These are phyloP conservation scores for Venustoraphidia nigricollis DNA, from an alignment of 2,888 invertebrate genomes.

Conservation along the genomic window DNA sequence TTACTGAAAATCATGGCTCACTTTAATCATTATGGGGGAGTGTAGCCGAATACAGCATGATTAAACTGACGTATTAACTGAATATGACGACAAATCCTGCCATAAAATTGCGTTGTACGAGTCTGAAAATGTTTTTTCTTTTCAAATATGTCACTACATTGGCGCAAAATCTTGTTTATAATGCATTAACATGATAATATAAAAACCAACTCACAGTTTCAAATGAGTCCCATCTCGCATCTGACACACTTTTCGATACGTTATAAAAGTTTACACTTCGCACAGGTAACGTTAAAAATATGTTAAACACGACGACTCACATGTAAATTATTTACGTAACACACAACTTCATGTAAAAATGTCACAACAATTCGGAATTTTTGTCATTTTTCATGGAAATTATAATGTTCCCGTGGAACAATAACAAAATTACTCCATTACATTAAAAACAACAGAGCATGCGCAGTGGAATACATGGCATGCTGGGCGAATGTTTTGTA, in stretches of 20 bases:
- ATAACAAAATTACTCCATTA: constrained; percentile 7
- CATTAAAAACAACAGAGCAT: constrained; percentile 2
- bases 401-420: constrained; percentile 5
- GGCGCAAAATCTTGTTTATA: too few relatives aligned
- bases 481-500: background rate
- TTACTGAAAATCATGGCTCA: too few relatives aligned
- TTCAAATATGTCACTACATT: too few relatives aligned
- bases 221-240: constrained; percentile 7
- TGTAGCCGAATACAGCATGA: too few relatives aligned
- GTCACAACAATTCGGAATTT: constrained; percentile 3
- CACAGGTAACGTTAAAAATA: constrained; percentile 3
- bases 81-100: too few relatives aligned
- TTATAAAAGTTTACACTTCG: background rate
- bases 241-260: constrained; percentile 6
- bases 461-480: background rate
- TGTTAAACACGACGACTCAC: constrained; percentile 1
- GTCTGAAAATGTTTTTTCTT: too few relatives aligned
- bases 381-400: constrained; percentile 6
- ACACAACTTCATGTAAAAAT: constrained; percentile 1
- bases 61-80: too few relatives aligned
- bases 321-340: background rate
- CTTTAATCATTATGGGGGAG: too few relatives aligned
- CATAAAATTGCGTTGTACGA: too few relatives aligned
- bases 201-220: constrained; percentile 5
- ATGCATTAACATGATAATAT: constrained; percentile 2